phyloP scores from a whole-genome alignment of 2,797 vertebrate species.

The Eptatretus atami region DNA sequence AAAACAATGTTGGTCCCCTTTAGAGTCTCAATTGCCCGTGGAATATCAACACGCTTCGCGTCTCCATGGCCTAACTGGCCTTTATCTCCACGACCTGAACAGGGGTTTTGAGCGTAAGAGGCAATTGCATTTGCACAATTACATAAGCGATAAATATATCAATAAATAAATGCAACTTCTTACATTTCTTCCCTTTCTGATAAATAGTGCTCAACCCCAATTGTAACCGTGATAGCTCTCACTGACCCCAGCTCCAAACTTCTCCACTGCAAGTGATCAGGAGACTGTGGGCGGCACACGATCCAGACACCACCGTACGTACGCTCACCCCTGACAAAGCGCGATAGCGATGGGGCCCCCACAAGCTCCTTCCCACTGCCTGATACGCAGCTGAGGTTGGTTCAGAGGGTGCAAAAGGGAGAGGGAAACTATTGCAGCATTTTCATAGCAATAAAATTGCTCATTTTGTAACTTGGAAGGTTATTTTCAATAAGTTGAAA shows the following conservation, averaged over 20 bases:
- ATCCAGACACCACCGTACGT: slow-evolving; percentile 41
- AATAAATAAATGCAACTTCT: not conserved
- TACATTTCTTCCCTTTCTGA: not conserved
- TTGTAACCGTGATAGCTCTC: too few relatives aligned
- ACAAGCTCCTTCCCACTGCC: slow-evolving; percentile 66
- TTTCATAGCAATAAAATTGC: too few relatives aligned
- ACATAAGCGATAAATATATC: too few relatives aligned
- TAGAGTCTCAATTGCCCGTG: slow-evolving; percentile 40
- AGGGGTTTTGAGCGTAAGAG: not conserved
- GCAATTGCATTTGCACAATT: too few relatives aligned
- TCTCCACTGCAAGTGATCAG: slow-evolving; percentile 57
- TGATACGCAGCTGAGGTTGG: slow-evolving; percentile 38
- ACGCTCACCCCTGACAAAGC: slow-evolving; percentile 41
- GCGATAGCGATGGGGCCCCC: slow-evolving; percentile 73
- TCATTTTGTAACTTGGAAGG: too few relatives aligned
- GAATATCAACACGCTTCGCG: slow-evolving; percentile 53
- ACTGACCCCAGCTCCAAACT: slow-evolving; percentile 82
- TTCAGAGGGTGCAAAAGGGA: too few relatives aligned
- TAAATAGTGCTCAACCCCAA: not conserved
- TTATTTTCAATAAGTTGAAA: too few relatives aligned
- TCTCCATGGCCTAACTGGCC: slow-evolving; percentile 72
- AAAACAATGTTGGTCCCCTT: slow-evolving; percentile 34
- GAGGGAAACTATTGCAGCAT: too few relatives aligned
- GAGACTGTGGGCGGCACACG: slow-evolving; percentile 59
- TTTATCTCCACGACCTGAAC: slow-evolving; percentile 63